Evolutionary conservation across 2,888 invertebrate genomes (phyloP), one percentile per base, ranked within the genome.

Genomic region (Eucriotettix oculatus): DNA sequence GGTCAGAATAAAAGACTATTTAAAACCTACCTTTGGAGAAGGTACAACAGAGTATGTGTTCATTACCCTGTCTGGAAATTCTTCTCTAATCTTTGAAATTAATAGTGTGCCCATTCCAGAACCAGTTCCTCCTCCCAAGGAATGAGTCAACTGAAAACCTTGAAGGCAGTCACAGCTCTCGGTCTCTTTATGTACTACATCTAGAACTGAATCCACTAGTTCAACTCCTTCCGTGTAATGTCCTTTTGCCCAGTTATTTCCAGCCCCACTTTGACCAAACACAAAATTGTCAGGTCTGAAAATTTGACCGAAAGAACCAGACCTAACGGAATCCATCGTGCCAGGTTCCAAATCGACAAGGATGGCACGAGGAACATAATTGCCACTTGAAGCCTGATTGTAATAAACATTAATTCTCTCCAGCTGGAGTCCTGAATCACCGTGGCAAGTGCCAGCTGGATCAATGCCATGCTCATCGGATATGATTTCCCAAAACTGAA

Each of bases 211-310:
- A 65, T 79, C 90, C 69, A 78, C 84, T 70, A 81, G 79, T 78
- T 82, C 89, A 62, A 79, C 89, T 40, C 90, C 89, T 70, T 88
- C 88, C 10, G 89, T 88, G 75, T 90, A 90, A 69, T 89, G 87
- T 2, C 89, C 79, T 67, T 80, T 79, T 52, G 91, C 91, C 92
- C 91, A 92, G 74, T 92, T 92, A 76, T 92, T 92, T 57, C 91
- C 79, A 41, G 83, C 83, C 40, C 84, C 83, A 16, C 78, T 78
- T 69, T 77, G 76, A 9, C 84, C 87, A 67, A 89, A 91, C 5
- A 92, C 89, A 71, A 90, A 92, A 75, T 91, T 93, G 73, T 92
- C 90, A 11, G 92, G 92, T 58, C 91, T 82, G 80, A 92, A 92
- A 63, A 93, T 82, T 70, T 87, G 85, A n/a, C 92, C 92, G 75